Evolutionary conservation across 2,797 vertebrate species (phyloP).

Genomic region (Artibeus lituratus): DNA sequence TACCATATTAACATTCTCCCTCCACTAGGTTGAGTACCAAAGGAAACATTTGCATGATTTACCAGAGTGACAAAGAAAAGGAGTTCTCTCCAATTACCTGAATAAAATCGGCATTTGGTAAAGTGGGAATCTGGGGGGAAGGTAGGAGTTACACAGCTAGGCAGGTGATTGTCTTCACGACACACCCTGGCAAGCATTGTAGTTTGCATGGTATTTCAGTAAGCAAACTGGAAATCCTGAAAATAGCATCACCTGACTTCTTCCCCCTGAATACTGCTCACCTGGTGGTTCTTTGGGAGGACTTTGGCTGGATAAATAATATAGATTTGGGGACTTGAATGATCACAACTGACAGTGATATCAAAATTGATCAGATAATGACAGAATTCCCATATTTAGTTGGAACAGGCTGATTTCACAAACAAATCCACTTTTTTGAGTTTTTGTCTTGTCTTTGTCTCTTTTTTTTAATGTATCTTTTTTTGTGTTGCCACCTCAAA

Average conservation of each 20-base stretch:
- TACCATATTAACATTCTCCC: background rate
- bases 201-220: background rate
- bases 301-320: background rate
- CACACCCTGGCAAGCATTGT: background rate
- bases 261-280: background rate
- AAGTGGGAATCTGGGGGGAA: background rate
- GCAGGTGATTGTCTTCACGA: background rate
- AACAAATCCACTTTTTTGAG: background rate
- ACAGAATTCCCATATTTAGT: background rate
- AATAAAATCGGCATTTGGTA: background rate
- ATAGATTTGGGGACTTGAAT: background rate
- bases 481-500: background rate
- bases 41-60: background rate
- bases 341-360: background rate
- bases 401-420: background rate
- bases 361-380: background rate
- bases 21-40: background rate
- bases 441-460: background rate
- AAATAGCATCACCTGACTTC: background rate
- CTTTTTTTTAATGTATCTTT: background rate
- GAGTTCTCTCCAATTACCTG: background rate
- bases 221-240: background rate
- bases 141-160: background rate
- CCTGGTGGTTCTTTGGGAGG: background rate
- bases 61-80: background rate